Evolutionary conservation across 2,888 invertebrate genomes (phyloP).

Genomic region (Limnephilus marmoratus): DNA sequence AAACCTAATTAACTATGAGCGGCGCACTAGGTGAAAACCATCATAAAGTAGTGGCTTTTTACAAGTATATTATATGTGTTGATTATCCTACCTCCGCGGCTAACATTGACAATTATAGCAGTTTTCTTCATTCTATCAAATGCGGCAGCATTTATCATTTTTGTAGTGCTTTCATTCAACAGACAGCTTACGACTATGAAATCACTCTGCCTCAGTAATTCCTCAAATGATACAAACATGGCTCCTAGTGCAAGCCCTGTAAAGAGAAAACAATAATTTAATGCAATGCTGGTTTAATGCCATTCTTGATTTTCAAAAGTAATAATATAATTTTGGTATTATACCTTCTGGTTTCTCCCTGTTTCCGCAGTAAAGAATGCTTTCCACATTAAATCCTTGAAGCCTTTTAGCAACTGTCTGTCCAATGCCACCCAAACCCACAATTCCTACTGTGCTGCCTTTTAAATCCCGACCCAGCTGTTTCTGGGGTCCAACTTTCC

Average conservation of each 20-base stretch:
- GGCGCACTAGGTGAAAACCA: not conserved
- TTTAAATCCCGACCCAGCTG: conserved; percentile 87
- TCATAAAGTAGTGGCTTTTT: not conserved
- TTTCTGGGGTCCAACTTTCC: conserved; percentile 85
- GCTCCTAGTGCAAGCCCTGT: conserved; percentile 80
- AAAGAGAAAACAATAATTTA: conserved; percentile 68
- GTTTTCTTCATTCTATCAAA: conserved; percentile 87
- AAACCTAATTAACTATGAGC: not conserved
- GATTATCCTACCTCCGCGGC: conserved; percentile 78
- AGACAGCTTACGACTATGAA: conserved; percentile 85
- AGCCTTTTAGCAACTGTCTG: conserved; percentile 85
- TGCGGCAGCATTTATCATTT: conserved; percentile 82
- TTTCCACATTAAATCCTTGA: conserved; percentile 83
- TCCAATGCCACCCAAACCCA: conserved; percentile 90
- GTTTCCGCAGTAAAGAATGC: conserved; percentile 86
- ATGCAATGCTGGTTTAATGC: not conserved
- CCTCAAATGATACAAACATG: conserved; percentile 81
- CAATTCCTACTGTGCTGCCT: conserved; percentile 88
- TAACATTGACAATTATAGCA: conserved; percentile 87
- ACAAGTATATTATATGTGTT: not conserved
- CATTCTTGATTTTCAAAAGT: conserved; percentile 62
- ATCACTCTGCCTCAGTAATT: conserved; percentile 84
- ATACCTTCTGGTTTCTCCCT: conserved; percentile 80
- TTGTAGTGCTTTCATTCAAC: conserved; percentile 81
- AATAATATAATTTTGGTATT: conserved; percentile 77